phyloP scores from a whole-genome alignment of 2,888 invertebrate species.

The Seira ritae region DNA sequence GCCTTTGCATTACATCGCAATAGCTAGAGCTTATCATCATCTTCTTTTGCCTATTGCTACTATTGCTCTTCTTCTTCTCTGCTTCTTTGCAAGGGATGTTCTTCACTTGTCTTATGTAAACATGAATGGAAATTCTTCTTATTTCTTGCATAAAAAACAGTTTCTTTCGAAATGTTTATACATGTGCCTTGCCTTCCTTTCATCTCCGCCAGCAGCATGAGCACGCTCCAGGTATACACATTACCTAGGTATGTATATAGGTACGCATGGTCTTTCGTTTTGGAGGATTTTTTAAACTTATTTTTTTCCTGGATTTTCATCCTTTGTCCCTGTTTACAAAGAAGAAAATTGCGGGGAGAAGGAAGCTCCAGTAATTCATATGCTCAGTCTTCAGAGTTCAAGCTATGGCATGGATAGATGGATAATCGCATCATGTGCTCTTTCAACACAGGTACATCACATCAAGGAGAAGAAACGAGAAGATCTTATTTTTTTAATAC shows the following conservation, averaged over 20 bases:
- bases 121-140: constrained; percentile 23
- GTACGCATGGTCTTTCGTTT: not conserved
- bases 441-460: no score
- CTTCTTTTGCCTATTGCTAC: no score
- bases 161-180: not conserved
- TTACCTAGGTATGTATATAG: not conserved
- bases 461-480: not conserved
- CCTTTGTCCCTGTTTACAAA: not conserved
- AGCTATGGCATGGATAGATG: not conserved
- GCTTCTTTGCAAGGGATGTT: no score
- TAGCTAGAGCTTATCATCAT: not conserved
- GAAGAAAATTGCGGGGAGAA: not conserved
- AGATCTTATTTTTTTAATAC: not conserved
- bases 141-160: constrained; percentile 30
- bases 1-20: not conserved
- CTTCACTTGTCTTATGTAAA: constrained; percentile 44
- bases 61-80: no score
- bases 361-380: not conserved
- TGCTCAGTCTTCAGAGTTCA: no score
- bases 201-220: not conserved
- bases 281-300: not conserved
- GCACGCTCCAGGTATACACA: no score
- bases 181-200: not conserved
- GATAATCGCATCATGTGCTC: not conserved
- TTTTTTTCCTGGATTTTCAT: not conserved